A percentile compares a stretch with the other conserved stretches of the same genome.
These are phyloP conservation scores for Atlantisia rogersi DNA, from an alignment of 2,113 vertebrate genomes.

Conservation along the genomic window DNA sequence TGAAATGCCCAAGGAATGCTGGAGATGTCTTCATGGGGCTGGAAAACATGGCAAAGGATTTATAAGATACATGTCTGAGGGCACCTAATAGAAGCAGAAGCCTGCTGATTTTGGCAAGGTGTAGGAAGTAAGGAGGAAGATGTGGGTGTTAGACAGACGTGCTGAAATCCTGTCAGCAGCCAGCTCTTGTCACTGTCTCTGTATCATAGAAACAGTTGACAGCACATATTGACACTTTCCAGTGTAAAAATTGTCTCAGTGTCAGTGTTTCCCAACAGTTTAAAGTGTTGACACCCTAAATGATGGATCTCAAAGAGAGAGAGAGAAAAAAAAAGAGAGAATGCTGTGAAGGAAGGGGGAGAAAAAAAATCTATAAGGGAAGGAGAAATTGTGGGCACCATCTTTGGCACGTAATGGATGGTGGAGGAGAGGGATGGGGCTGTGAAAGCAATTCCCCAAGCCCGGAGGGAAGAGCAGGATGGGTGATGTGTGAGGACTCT, in stretches of 20 bases:
- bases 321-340: not conserved
- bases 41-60: not conserved
- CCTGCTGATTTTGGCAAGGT: not conserved
- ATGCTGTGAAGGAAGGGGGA: not conserved
- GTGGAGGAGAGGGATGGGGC: not conserved
- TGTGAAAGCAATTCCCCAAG: not conserved
- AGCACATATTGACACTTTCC: conserved; percentile 13
- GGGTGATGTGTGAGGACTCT: accelerated
- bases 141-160: conserved; percentile 11
- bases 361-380: not conserved
- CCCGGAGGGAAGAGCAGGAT: not conserved
- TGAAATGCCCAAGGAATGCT: not conserved
- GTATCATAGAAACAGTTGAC: not conserved
- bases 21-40: not conserved
- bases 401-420: not conserved
- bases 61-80: not conserved
- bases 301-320: not conserved
- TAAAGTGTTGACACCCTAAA: not conserved
- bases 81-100: conserved; percentile 1
- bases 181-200: not conserved
- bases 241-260: not conserved
- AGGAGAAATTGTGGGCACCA: not conserved
- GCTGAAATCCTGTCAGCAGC: conserved; percentile 15
- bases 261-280: conserved; percentile 38
- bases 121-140: conserved; percentile 14